phyloP scores from a whole-genome alignment of 2,888 invertebrate species.

The Pachydiplax longipennis region DNA sequence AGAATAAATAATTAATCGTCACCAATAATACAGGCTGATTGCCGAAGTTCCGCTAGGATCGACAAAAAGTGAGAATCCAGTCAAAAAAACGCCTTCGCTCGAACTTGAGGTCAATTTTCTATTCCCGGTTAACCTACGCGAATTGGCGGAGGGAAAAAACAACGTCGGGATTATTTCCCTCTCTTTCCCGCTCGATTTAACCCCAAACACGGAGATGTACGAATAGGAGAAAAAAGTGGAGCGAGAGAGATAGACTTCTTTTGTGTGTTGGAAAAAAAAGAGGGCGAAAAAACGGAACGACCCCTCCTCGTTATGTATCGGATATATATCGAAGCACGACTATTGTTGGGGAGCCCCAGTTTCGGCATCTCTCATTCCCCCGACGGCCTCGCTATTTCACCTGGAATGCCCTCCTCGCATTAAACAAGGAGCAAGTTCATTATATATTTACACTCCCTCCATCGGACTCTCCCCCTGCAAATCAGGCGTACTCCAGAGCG shows the following conservation, averaged over 20 bases:
- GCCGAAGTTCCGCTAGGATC: too few species aligned
- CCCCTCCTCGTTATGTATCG: background rate
- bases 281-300: background rate
- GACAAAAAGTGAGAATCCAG: too few species aligned
- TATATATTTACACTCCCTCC: conserved; percentile 7
- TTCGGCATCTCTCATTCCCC: background rate
- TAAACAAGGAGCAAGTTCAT: conserved; percentile 39
- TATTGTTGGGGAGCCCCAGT: background rate
- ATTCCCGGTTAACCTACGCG: background rate
- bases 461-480: background rate
- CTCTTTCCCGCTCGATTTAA: background rate
- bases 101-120: too few species aligned
- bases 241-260: background rate
- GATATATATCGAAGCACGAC: background rate
- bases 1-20: too few species aligned
- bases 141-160: background rate
- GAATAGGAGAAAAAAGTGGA: background rate
- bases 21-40: too few species aligned
- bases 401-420: conserved; percentile 12
- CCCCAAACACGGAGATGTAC: background rate
- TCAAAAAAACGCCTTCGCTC: too few species aligned
- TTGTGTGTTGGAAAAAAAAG: background rate
- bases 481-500: conserved; percentile 4
- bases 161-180: background rate
- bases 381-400: conserved; percentile 16